Evolutionary conservation across 2,113 vertebrate species (phyloP).

Genomic region (Heteronetta atricapilla): DNA sequence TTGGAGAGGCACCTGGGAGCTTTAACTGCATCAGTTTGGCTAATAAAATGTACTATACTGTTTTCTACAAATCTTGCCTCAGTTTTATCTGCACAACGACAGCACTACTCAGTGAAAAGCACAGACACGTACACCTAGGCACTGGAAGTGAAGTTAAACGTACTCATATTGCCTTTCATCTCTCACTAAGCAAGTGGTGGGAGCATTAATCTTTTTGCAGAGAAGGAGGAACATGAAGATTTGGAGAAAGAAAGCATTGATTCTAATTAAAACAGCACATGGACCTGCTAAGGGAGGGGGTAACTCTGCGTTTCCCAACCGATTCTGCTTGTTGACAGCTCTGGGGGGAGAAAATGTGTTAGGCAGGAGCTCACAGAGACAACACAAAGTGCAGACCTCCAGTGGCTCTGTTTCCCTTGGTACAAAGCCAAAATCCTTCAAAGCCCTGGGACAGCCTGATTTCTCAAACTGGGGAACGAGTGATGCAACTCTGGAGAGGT

Average conservation of each 20-base stretch:
- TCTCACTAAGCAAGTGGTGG: neutral
- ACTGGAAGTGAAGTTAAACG: neutral
- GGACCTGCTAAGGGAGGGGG: neutral
- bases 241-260: neutral
- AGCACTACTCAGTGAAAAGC: accelerated
- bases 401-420: neutral
- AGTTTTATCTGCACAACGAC: neutral
- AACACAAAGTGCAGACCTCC: neutral
- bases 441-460: neutral
- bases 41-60: neutral
- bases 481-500: neutral
- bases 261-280: neutral
- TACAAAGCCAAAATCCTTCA: neutral
- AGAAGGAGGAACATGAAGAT: neutral
- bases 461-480: neutral
- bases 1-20: neutral
- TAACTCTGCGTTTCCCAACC: neutral
- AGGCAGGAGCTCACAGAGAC: neutral
- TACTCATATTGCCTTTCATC: neutral
- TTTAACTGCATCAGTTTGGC: neutral
- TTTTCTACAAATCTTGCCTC: neutral
- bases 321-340: neutral
- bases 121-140: neutral
- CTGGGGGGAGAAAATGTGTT: neutral
- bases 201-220: neutral